Evolutionary conservation across 2,797 vertebrate genomes (phyloP).

Genomic region (Typhlichthys subterraneus): DNA sequence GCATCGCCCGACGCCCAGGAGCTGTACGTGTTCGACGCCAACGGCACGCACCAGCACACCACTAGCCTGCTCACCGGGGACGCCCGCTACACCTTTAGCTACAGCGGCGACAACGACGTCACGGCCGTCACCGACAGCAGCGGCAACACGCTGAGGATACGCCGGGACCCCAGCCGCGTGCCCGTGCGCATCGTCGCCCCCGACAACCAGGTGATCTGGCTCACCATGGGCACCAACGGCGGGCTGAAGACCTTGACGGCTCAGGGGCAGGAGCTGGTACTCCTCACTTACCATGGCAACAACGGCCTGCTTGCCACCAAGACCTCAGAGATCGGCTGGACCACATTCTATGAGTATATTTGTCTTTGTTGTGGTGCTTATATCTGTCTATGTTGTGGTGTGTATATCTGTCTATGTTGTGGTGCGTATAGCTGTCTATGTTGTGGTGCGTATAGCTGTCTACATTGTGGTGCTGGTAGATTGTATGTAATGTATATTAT

Average conservation of each 20-base stretch:
- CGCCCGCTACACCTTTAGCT: constrained; percentile 93
- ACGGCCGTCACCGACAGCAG: constrained; percentile 92
- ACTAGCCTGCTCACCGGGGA: constrained; percentile 93
- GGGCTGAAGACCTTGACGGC: constrained; percentile 93
- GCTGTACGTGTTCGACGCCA: constrained; percentile 94
- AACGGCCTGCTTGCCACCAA: constrained; percentile 96
- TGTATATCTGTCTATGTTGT: not conserved
- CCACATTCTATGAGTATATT: constrained; percentile 92
- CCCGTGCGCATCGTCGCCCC: constrained; percentile 94
- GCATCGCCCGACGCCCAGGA: constrained; percentile 94
- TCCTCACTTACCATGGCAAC: constrained; percentile 96
- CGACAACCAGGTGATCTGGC: constrained; percentile 97
- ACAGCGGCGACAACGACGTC: constrained; percentile 93
- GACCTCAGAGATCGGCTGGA: constrained; percentile 96
- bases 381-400: not conserved
- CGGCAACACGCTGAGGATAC: constrained; percentile 91
- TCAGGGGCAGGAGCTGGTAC: constrained; percentile 91
- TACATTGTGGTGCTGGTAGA: constrained; percentile 2
- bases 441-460: not conserved
- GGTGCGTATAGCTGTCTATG: not conserved
- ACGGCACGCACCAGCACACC: constrained; percentile 95
- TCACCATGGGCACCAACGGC: constrained; percentile 92
- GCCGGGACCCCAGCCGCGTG: constrained; percentile 90
- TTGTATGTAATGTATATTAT: too few species aligned
- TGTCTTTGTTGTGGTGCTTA: constrained; percentile 1